Conservation (phyloP, 2,113 vertebrate genomes). For the Ophthalmolycus amberensis region DNA sequence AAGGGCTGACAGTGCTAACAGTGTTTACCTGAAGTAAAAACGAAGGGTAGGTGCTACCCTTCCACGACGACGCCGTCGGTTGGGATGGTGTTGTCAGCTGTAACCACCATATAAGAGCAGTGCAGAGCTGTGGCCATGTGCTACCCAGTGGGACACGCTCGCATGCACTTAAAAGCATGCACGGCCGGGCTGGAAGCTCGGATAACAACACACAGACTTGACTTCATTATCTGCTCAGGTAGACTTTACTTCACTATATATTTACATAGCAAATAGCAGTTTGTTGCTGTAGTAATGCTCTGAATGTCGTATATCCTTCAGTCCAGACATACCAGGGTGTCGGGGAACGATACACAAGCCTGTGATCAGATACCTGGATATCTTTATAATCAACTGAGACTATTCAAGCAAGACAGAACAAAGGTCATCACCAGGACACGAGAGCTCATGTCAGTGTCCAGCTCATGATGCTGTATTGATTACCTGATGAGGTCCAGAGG, state of each 20-base stretch:
- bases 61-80: neutral
- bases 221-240: neutral
- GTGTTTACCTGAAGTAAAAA: neutral
- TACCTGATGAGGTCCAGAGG: conserved; percentile 98
- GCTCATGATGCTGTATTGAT: conserved; percentile 25
- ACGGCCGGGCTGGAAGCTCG: neutral
- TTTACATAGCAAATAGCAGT: neutral
- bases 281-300: neutral
- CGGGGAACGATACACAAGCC: neutral
- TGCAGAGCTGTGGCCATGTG: neutral
- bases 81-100: neutral
- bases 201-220: neutral
- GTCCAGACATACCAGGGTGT: neutral
- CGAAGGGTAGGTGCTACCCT: neutral
- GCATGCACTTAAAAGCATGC: neutral
- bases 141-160: neutral
- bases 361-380: neutral
- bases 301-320: conserved; percentile 2
- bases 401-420: conserved; percentile 13
- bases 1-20: neutral
- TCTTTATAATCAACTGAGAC: conserved; percentile 6
- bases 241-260: neutral
- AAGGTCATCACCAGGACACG: conserved; percentile 14
- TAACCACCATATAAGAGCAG: neutral
- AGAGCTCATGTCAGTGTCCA: neutral